Conservation (phyloP, 1,140 invertebrate species). For the Dysdera silvatica region DNA sequence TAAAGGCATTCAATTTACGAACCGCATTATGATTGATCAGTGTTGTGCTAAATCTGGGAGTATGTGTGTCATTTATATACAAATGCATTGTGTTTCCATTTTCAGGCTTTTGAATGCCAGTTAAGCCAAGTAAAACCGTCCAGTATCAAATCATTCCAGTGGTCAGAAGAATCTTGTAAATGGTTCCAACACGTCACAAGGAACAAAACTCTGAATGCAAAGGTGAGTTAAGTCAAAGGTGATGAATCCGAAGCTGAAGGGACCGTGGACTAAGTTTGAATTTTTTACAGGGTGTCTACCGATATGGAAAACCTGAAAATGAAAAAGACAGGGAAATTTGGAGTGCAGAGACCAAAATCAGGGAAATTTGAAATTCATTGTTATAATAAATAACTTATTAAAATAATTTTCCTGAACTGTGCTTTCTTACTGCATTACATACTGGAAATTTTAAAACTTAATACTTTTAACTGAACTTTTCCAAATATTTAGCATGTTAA, state of each 20-base stretch:
- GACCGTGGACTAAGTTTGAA: not conserved
- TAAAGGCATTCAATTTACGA: too few species aligned
- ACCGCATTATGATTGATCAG: too few species aligned
- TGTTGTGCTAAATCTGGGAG: too few species aligned
- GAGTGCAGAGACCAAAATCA: too few species aligned
- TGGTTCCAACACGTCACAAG: constrained; percentile 45
- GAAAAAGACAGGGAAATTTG: too few species aligned
- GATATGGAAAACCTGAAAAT: not conserved
- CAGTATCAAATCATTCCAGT: constrained; percentile 48
- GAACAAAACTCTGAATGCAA: not conserved
- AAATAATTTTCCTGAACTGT: too few species aligned
- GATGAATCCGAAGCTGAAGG: not conserved
- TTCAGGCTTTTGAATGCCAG: constrained; percentile 32
- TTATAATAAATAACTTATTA: too few species aligned
- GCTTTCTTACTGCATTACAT: too few species aligned
- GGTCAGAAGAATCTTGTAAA: constrained; percentile 51
- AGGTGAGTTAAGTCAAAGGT: not conserved
- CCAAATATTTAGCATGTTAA: too few species aligned
- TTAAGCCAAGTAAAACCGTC: constrained; percentile 28
- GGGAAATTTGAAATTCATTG: too few species aligned
- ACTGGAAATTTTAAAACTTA: too few species aligned
- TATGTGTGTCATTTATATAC: not conserved
- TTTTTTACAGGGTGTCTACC: not conserved
- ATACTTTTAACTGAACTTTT: too few species aligned
- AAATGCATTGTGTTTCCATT: not conserved